Percentiles rank a stretch among this genome's conserved stretches.
These are phyloP conservation scores for Datnioides undecimradiatus DNA, from an alignment of 2,113 vertebrate genomes.

Conservation along the genomic window DNA sequence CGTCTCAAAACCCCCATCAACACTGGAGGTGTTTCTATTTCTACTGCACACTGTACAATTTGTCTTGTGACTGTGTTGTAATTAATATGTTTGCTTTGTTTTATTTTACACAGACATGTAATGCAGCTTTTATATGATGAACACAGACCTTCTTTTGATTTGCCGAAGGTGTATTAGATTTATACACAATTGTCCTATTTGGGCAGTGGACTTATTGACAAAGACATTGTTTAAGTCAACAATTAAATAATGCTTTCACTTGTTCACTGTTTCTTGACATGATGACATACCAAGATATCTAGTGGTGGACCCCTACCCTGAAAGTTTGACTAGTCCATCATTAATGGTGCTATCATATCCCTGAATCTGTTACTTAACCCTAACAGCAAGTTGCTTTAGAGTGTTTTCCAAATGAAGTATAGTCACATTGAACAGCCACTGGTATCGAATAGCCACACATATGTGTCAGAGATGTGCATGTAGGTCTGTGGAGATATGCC, in stretches of 20 bases:
- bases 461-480: no score
- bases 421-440: background rate
- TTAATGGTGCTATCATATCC: background rate
- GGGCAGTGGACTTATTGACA: background rate
- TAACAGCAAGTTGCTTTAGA: background rate
- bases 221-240: background rate
- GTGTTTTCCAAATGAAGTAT: background rate
- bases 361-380: background rate
- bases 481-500: no score
- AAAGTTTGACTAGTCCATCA: background rate
- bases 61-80: background rate
- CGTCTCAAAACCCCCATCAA: background rate
- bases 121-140: background rate
- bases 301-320: background rate
- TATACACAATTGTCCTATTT: background rate
- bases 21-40: slow-evolving; percentile 42
- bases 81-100: background rate
- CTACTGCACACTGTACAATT: background rate
- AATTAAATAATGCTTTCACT: background rate
- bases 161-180: background rate
- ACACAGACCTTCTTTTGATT: background rate
- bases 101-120: background rate
- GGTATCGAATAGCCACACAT: no score
- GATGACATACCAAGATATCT: background rate
- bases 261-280: background rate